A percentile compares a stretch with the other conserved stretches of the same genome.
phyloP scores from a whole-genome alignment of 2,797 vertebrate species.

The Phoebastria nigripes region DNA sequence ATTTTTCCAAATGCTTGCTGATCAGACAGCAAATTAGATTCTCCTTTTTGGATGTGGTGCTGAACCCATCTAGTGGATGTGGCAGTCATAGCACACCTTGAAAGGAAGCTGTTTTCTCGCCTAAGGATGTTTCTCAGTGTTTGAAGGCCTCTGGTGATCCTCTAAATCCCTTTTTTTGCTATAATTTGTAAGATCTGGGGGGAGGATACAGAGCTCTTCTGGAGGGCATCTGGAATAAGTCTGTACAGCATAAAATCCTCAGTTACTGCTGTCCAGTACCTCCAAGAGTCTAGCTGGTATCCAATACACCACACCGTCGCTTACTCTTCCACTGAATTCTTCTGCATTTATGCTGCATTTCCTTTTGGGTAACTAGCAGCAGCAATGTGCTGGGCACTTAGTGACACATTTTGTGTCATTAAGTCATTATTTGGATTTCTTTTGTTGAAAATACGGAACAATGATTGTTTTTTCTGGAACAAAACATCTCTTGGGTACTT shows the following conservation, averaged over 20 bases:
- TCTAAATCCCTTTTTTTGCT: not conserved
- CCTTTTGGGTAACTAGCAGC: not conserved
- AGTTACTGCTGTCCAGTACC: not conserved
- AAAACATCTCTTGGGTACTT: not conserved
- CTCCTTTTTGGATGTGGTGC: not conserved
- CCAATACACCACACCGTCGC: fast-evolving
- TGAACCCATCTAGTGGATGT: not conserved
- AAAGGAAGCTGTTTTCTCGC: not conserved
- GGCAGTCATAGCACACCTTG: not conserved
- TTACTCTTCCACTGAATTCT: not conserved
- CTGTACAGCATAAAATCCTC: not conserved
- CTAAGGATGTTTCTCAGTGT: not conserved
- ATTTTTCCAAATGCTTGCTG: not conserved
- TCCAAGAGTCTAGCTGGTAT: not conserved
- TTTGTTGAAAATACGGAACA: not conserved
- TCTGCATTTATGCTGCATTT: not conserved
- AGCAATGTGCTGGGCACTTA: not conserved
- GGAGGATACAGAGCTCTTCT: not conserved
- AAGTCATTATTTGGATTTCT: not conserved
- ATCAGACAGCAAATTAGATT: not conserved
- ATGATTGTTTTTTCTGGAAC: not conserved
- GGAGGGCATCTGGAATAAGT: not conserved
- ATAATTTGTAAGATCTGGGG: not conserved
- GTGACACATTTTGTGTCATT: not conserved
- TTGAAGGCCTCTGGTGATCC: not conserved